Percentiles rank a stretch among this genome's conserved stretches.
These are phyloP conservation scores for Volucella zonaria DNA, from an alignment of 2,888 invertebrate genomes.

Conservation along the genomic window DNA sequence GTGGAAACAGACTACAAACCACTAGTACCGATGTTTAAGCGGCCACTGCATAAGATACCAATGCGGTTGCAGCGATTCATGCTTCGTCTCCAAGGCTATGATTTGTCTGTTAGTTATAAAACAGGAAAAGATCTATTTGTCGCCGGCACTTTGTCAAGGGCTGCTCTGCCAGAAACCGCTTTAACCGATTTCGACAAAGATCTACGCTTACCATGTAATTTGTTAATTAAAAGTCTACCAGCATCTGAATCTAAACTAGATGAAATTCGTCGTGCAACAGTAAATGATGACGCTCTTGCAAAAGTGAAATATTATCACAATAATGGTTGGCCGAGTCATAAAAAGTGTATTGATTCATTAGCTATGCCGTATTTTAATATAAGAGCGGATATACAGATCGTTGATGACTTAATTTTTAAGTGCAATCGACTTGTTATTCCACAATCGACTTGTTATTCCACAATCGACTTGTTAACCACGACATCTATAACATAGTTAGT, in stretches of 20 bases:
- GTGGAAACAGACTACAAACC: too few species aligned
- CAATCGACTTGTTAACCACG: too few species aligned
- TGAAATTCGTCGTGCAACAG: conserved; percentile 13
- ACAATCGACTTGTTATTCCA: too few species aligned
- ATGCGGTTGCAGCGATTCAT: conserved; percentile 34
- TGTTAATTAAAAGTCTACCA: background rate
- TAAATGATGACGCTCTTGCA: conserved; percentile 17
- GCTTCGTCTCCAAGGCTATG: conserved; percentile 58
- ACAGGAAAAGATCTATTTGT: conserved; percentile 68
- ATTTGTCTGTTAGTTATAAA: conserved; percentile 59
- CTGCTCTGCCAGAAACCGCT: too few species aligned
- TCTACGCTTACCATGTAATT: conserved; percentile 32
- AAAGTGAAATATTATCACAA: conserved; percentile 6
- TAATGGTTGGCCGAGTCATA: conserved; percentile 12
- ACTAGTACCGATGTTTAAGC: conserved; percentile 57
- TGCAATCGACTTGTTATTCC: too few species aligned
- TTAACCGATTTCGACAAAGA: too few species aligned
- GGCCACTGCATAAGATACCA: conserved; percentile 63
- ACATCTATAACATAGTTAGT: conserved; percentile 19
- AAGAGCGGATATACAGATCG: background rate
- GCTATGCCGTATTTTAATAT: conserved; percentile 49
- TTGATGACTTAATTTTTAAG: too few species aligned
- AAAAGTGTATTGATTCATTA: background rate
- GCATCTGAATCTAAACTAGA: conserved; percentile 14
- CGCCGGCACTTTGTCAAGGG: conserved; percentile 83